Conservation (phyloP, 2,113 vertebrate species). For the Trematomus loennbergii region DNA sequence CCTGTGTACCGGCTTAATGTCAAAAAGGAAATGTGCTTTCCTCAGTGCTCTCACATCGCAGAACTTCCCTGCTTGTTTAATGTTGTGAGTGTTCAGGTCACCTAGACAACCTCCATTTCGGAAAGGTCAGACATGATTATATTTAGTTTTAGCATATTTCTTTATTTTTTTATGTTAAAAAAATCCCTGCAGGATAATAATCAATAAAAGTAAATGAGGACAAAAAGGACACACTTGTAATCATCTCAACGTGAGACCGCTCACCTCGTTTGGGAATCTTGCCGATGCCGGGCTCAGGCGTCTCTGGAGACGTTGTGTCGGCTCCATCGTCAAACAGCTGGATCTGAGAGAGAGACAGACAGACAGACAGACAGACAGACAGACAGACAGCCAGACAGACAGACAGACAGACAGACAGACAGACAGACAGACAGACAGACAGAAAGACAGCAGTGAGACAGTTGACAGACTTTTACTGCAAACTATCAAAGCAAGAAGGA, state of each 20-base stretch:
- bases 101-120: background rate
- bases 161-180: too few relatives aligned
- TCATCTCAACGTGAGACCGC: background rate
- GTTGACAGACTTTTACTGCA: background rate
- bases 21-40: background rate
- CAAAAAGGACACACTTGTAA: background rate
- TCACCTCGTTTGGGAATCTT: conserved; percentile 93
- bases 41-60: background rate
- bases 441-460: background rate
- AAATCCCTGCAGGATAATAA: conserved; percentile 4
- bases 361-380: background rate
- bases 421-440: background rate
- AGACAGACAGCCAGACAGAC: background rate
- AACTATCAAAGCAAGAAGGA: too few relatives aligned
- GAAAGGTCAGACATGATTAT: conserved; percentile 5
- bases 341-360: conserved; percentile 83
- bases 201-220: background rate
- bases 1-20: background rate
- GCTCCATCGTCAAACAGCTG: conserved; percentile 95
- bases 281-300: conserved; percentile 87
- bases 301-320: conserved; percentile 96
- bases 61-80: background rate
- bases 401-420: conserved; percentile 5
- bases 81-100: background rate
- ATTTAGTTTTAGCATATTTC: too few relatives aligned